Evolutionary conservation across 2,113 vertebrate species (phyloP).

Genomic region (Perca fluviatilis): DNA sequence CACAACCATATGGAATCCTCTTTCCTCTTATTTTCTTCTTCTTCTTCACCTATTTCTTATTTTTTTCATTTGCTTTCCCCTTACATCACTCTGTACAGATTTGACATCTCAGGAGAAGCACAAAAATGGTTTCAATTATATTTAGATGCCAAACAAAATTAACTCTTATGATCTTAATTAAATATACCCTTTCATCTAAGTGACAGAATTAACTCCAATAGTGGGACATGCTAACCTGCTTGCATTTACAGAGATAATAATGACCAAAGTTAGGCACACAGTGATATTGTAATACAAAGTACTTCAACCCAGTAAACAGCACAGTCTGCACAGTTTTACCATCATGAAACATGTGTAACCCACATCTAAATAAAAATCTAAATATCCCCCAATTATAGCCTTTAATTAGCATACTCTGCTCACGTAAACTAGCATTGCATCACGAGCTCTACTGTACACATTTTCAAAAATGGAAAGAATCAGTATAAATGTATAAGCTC

Average conservation of each 20-base stretch:
- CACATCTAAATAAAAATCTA: neutral
- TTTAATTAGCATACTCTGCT: neutral
- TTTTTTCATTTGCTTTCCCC: neutral
- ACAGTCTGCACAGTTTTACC: too few species aligned
- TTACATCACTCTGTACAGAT: neutral
- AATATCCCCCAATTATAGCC: too few species aligned
- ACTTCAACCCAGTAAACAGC: too few species aligned
- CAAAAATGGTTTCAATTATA: neutral
- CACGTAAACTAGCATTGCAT: neutral
- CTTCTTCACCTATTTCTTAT: neutral
- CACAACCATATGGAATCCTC: neutral
- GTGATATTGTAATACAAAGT: too few species aligned
- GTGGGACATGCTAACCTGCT: neutral
- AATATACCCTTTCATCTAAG: neutral
- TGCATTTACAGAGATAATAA: too few species aligned
- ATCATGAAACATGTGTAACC: too few species aligned
- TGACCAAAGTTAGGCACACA: too few species aligned
- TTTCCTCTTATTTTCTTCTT: constrained; percentile 1
- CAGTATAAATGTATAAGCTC: neutral
- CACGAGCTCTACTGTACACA: neutral
- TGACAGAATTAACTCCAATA: neutral
- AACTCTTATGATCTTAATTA: neutral
- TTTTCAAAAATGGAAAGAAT: too few species aligned
- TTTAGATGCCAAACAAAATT: neutral
- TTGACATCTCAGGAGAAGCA: neutral